Evolutionary conservation across 2,113 vertebrate genomes (phyloP).

Genomic region (Nannobrachium achirus): DNA sequence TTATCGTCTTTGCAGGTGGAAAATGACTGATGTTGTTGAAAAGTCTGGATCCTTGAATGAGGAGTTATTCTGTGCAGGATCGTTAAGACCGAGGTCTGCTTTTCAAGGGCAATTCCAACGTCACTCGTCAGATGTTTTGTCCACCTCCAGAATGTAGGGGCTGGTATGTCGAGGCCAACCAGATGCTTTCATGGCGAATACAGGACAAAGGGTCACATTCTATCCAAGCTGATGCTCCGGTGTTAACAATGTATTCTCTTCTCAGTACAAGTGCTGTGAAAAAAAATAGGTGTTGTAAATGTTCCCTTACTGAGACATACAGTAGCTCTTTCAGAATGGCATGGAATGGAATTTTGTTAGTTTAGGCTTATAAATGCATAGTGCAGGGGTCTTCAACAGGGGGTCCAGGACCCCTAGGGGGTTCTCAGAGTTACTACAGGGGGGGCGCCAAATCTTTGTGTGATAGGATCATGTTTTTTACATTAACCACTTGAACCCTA

Average conservation of each 20-base stretch:
- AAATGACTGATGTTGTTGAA: slow-evolving; percentile 34
- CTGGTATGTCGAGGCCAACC: slow-evolving; percentile 57
- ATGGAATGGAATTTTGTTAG: no score
- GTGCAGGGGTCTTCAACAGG: no score
- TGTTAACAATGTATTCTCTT: slow-evolving; percentile 16
- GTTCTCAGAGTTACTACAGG: no score
- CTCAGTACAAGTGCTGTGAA: neutral
- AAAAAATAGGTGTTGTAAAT: no score
- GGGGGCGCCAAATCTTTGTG: no score
- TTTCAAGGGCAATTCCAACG: slow-evolving; percentile 61
- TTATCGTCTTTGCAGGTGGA: neutral
- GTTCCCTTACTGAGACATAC: no score
- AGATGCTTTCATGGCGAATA: slow-evolving; percentile 48
- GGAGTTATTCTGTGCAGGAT: slow-evolving; percentile 46
- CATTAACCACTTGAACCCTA: no score
- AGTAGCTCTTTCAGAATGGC: no score
- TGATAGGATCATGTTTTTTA: no score
- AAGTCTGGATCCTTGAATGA: slow-evolving; percentile 39
- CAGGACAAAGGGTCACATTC: slow-evolving; percentile 35
- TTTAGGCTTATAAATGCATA: no score
- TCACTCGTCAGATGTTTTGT: slow-evolving; percentile 64
- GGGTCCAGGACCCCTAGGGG: no score
- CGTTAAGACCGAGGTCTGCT: slow-evolving; percentile 54
- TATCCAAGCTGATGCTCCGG: slow-evolving; percentile 20
- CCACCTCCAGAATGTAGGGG: slow-evolving; percentile 14